Percentiles rank a stretch among this genome's conserved stretches.
Conservation (phyloP, 1,140 invertebrate genomes). For the Tenebrio molitor region DNA sequence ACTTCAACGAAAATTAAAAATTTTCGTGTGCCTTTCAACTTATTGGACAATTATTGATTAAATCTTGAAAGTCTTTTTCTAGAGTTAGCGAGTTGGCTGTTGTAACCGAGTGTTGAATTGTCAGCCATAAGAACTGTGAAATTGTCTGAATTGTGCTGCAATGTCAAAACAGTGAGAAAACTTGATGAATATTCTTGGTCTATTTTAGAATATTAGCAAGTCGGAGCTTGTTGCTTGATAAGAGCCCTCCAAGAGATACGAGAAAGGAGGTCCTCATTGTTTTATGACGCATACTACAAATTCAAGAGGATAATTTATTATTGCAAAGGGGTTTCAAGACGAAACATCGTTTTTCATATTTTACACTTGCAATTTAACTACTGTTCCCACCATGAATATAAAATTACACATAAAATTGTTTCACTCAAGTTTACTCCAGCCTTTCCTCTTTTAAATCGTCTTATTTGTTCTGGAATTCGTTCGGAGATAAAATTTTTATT, state of each 20-base stretch:
- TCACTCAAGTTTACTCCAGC: constrained; percentile 17
- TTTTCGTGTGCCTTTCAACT: no score
- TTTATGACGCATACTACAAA: constrained; percentile 29
- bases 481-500: constrained; percentile 5
- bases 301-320: constrained; percentile 34
- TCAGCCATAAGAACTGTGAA: no score
- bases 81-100: no score
- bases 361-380: constrained; percentile 6
- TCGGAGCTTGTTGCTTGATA: constrained; percentile 35
- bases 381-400: constrained; percentile 29
- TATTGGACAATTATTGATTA: no score
- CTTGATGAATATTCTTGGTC: constrained; percentile 22
- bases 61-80: no score
- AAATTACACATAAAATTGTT: constrained; percentile 24
- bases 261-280: constrained; percentile 20
- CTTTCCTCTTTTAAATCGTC: constrained; percentile 3
- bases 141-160: no score
- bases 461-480: constrained; percentile 9
- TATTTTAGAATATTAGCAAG: constrained; percentile 21
- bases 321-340: constrained; percentile 4
- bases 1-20: no score
- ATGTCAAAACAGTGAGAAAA: background rate
- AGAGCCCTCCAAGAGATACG: constrained; percentile 9
- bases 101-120: no score
- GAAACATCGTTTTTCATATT: constrained; percentile 31